A percentile compares a stretch with the other conserved stretches of the same genome.
phyloP scores from a whole-genome alignment of 2,113 vertebrate species.

The Thermophis baileyi region DNA sequence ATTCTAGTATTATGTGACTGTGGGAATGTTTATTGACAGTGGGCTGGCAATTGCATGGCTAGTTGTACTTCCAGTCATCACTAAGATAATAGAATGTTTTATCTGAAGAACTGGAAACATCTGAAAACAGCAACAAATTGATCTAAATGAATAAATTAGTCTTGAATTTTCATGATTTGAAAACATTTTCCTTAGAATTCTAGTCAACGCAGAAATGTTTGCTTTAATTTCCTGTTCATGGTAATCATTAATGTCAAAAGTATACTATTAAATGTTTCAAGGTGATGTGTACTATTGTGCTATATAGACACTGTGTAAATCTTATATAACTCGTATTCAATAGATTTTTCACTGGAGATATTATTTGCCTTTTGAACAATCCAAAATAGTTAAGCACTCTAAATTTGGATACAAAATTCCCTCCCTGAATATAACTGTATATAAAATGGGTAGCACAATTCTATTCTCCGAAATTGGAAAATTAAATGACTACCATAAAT shows the following conservation, averaged over 20 bases:
- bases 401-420: slow-evolving; percentile 5
- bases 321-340: not conserved
- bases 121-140: not conserved
- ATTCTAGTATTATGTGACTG: not conserved
- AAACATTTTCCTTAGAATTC: not conserved
- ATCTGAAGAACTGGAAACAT: not conserved
- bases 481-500: slow-evolving; percentile 27
- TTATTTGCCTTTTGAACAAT: slow-evolving; percentile 2
- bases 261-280: not conserved
- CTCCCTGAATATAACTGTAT: not conserved
- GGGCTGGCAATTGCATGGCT: not conserved
- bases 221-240: not conserved
- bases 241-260: not conserved
- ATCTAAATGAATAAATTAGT: not conserved
- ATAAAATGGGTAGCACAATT: slow-evolving; percentile 9
- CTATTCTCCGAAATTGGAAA: slow-evolving; percentile 16
- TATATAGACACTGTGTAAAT: not conserved
- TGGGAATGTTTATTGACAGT: not conserved
- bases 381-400: not conserved
- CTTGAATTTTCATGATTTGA: not conserved
- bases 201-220: not conserved
- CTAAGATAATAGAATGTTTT: not conserved
- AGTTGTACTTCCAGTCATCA: not conserved
- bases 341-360: not conserved
- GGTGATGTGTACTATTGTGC: not conserved